phyloP scores from a whole-genome alignment of 2,888 invertebrate species.

The Chaetogeoica ovagalla region DNA sequence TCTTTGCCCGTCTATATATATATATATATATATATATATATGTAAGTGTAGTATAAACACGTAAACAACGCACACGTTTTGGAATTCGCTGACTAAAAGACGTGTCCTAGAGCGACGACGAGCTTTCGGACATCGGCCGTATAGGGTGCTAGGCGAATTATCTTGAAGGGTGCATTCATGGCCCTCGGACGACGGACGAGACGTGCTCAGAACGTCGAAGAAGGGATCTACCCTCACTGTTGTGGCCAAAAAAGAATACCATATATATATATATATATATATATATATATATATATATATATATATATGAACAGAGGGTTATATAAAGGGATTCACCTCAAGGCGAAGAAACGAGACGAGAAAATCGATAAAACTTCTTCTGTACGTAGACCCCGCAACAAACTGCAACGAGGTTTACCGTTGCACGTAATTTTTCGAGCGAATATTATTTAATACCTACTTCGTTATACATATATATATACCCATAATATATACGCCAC shows the following conservation, averaged over 20 bases:
- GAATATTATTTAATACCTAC: slow-evolving; percentile 41
- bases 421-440: slow-evolving; percentile 27
- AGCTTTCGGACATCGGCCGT: slow-evolving; percentile 10
- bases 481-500: neutral
- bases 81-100: slow-evolving; percentile 17
- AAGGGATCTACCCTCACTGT: slow-evolving; percentile 41
- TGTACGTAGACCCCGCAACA: neutral
- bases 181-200: slow-evolving; percentile 16
- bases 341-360: slow-evolving; percentile 35
- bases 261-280: neutral
- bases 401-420: slow-evolving; percentile 31
- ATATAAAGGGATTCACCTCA: slow-evolving; percentile 48
- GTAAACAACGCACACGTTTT: slow-evolving; percentile 14
- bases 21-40: neutral
- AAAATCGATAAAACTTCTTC: slow-evolving; percentile 46
- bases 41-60: neutral
- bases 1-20: neutral
- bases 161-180: slow-evolving; percentile 21
- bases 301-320: slow-evolving; percentile 1
- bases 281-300: neutral
- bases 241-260: slow-evolving; percentile 13
- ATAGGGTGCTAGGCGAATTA: slow-evolving; percentile 23
- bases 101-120: neutral
- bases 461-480: neutral
- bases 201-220: slow-evolving; percentile 45